Evolutionary conservation across 2,113 vertebrate genomes (phyloP).

Genomic region (Dicrurus megarhynchus): DNA sequence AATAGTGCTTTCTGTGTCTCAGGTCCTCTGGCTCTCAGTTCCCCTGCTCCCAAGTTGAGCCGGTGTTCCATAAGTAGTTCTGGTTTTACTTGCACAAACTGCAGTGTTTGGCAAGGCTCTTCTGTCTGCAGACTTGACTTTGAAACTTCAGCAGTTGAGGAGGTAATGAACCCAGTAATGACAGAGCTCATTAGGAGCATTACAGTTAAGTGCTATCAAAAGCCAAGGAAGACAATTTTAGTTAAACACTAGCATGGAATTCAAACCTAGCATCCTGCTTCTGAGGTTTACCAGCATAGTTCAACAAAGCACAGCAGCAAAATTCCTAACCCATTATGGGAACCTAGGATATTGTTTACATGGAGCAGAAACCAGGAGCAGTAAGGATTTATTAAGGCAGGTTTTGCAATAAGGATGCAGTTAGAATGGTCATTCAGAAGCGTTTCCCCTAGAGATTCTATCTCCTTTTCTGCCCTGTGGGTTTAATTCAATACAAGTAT

Average conservation of each 20-base stretch:
- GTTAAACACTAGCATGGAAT: neutral
- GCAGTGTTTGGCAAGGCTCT: neutral
- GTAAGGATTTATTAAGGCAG: neutral
- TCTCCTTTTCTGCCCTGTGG: neutral
- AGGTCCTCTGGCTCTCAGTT: neutral
- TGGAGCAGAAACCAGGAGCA: neutral
- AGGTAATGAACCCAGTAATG: neutral
- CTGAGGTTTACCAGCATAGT: neutral
- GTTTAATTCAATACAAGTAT: neutral
- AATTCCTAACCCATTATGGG: neutral
- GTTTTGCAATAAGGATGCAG: neutral
- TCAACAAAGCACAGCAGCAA: neutral
- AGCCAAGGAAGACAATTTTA: neutral
- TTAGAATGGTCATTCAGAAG: neutral
- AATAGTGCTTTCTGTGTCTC: neutral
- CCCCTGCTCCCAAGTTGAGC: neutral
- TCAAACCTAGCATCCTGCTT: neutral
- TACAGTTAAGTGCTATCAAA: neutral
- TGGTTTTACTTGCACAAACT: neutral
- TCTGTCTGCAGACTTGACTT: neutral
- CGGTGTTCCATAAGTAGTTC: fast-evolving
- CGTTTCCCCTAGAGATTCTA: neutral
- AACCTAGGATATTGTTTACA: neutral
- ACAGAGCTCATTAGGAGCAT: neutral
- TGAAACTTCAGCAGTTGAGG: neutral